phyloP scores from a whole-genome alignment of 1,140 invertebrate species.

The Yoshiicerus persimilis region DNA sequence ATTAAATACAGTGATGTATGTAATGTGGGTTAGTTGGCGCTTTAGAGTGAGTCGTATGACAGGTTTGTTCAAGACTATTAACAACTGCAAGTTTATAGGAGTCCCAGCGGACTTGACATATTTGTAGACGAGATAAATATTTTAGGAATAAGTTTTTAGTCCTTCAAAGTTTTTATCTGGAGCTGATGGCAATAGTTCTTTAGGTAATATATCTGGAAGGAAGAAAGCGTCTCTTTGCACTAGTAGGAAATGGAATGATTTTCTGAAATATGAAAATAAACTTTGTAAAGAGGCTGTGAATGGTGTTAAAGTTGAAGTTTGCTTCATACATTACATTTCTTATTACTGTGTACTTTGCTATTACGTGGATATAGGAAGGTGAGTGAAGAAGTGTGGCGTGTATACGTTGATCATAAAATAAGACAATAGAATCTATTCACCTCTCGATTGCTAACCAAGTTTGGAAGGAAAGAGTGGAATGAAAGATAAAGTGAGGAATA shows the following conservation, averaged over 20 bases:
- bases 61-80: neutral
- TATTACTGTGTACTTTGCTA: too few species aligned
- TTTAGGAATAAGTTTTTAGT: neutral
- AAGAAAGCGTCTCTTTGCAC: neutral
- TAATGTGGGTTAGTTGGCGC: neutral
- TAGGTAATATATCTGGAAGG: neutral
- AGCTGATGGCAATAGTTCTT: neutral
- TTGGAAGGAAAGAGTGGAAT: too few species aligned
- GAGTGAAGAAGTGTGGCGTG: neutral
- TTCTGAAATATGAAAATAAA: constrained; percentile 4
- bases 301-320: neutral
- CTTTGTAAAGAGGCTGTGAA: neutral
- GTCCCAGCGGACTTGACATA: neutral
- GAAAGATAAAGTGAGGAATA: too few species aligned
- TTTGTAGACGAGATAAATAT: constrained; percentile 2
- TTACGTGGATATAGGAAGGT: neutral
- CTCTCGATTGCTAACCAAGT: neutral
- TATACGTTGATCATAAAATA: neutral
- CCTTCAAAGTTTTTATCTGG: constrained; percentile 3
- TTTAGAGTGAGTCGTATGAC: too few species aligned
- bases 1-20: neutral
- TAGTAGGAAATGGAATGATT: neutral
- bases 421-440: neutral
- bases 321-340: neutral
- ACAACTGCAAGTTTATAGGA: neutral